Evolutionary conservation across 2,113 vertebrate species (phyloP).

Genomic region (Psittacula cyanocephala): DNA sequence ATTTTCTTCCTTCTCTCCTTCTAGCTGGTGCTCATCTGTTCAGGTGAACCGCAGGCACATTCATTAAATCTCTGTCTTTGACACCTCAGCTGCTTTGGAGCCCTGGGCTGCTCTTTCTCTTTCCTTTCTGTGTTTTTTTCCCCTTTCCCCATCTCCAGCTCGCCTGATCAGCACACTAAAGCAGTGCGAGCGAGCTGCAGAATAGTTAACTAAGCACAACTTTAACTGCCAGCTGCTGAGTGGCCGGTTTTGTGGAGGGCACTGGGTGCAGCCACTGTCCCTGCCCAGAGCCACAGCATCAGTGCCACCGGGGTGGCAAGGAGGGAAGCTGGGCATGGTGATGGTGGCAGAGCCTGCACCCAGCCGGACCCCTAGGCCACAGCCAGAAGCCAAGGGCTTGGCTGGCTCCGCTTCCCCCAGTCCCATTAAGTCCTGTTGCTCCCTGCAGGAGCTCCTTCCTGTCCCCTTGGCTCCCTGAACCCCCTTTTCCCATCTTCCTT

Average conservation of each 20-base stretch:
- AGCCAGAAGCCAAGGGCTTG: not conserved
- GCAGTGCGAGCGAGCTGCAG: not conserved
- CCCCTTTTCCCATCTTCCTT: not conserved
- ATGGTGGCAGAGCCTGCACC: not conserved
- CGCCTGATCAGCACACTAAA: slow-evolving; percentile 53
- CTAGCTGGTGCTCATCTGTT: slow-evolving; percentile 72
- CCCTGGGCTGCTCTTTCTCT: slow-evolving; percentile 66
- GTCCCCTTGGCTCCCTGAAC: not conserved
- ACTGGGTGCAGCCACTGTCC: not conserved
- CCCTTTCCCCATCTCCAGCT: slow-evolving; percentile 20
- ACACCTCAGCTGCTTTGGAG: slow-evolving; percentile 72
- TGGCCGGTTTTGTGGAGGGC: not conserved
- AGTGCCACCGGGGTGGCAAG: fast-evolving
- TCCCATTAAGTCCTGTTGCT: not conserved
- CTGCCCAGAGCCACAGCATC: fast-evolving
- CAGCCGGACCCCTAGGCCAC: not conserved
- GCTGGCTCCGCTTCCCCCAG: not conserved
- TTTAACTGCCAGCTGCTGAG: not conserved
- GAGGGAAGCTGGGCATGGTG: not conserved
- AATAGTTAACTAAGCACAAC: slow-evolving; percentile 34
- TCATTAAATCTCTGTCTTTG: slow-evolving; percentile 76
- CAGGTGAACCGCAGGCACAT: slow-evolving; percentile 72
- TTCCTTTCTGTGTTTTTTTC: slow-evolving; percentile 1
- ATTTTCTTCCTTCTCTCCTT: slow-evolving; percentile 72
- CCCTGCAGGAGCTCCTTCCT: not conserved